Base-by-base conservation (phyloP, 2,113 vertebrate species). In the Colistium nudipinnis region DNA sequence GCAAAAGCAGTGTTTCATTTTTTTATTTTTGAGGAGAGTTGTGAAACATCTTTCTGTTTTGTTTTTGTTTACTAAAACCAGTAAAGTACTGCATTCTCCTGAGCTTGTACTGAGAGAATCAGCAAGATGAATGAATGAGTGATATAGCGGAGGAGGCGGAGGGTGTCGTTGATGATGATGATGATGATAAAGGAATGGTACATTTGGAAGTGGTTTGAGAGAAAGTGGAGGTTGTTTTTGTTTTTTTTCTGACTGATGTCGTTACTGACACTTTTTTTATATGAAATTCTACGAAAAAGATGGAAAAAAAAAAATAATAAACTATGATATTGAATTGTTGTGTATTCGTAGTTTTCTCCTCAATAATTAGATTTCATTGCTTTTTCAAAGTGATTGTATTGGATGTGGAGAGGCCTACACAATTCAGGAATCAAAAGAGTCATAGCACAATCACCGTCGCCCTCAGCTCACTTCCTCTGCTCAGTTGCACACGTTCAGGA, bases 181-280 rank as follows among this genome's bases (percentile, higher is more conserved):
- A 41, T 55, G 48, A 63, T 31, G 63, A 78, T 72, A 70, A 83
- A 87, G 36, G 84, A 88, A 89, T 88, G 92, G 92, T 93, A 93
- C 91, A 88, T 86, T 90, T 88, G 87, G 39, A 90, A 72, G 81
- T 90, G 84, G 71, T 89, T 88, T 86, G 78, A 82, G 69, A 89
- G 78, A 71, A 85, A 76, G 75, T 80, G 67, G 86, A 81, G 74
- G 51, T 69, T 81, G 74, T 64, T 74, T 71, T 74, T 84, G 85
- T 81, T 78, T 81, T 85, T 81, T 78, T 81, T 85, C 80, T 85
- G 90, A 88, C 89, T 89, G 78, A 89, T 81, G 89, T 93, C 92
- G 90, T 91, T 92, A 92, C 89, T 91, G 92, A 92, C 90, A 87
- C 78, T 90, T 93, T 80, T n/a, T 93, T 88, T 90, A 86, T 89